phyloP scores from a whole-genome alignment of 2,113 vertebrate genomes.

The Helogale parvula region DNA sequence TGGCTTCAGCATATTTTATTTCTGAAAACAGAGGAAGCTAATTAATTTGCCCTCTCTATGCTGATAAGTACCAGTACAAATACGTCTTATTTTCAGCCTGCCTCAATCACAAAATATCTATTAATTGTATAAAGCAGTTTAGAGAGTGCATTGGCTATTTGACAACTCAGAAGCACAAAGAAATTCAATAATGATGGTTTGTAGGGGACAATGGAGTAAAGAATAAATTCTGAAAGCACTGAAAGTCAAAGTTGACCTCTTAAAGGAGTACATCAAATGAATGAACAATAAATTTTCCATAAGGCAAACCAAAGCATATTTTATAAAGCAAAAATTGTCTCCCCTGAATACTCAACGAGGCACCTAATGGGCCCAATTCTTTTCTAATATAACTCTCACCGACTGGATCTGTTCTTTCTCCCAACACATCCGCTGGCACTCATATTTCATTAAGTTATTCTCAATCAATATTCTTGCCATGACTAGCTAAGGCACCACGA shows the following conservation, averaged over 20 bases:
- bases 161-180: slow-evolving; percentile 59
- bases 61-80: slow-evolving; percentile 34
- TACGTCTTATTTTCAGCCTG: slow-evolving; percentile 57
- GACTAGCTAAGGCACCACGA: not conserved
- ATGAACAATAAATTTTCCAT: slow-evolving; percentile 74
- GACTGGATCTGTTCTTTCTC: not conserved
- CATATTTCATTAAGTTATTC: slow-evolving; percentile 63
- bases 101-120: slow-evolving; percentile 46
- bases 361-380: slow-evolving; percentile 58
- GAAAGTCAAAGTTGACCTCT: slow-evolving; percentile 75
- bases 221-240: slow-evolving; percentile 72
- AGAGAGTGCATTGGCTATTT: slow-evolving; percentile 48
- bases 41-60: slow-evolving; percentile 29
- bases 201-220: slow-evolving; percentile 66
- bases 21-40: slow-evolving; percentile 34
- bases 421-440: not conserved
- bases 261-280: slow-evolving; percentile 77
- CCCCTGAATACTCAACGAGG: slow-evolving; percentile 60
- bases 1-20: slow-evolving; percentile 21
- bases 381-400: slow-evolving; percentile 5
- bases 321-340: slow-evolving; percentile 70
- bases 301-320: slow-evolving; percentile 73
- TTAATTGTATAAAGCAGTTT: slow-evolving; percentile 60
- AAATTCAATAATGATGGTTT: slow-evolving; percentile 64
- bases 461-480: slow-evolving; percentile 43